These are phyloP conservation scores for Andrena cerasifolii DNA, from an alignment of 1,140 invertebrate species.

Conservation along the genomic window DNA sequence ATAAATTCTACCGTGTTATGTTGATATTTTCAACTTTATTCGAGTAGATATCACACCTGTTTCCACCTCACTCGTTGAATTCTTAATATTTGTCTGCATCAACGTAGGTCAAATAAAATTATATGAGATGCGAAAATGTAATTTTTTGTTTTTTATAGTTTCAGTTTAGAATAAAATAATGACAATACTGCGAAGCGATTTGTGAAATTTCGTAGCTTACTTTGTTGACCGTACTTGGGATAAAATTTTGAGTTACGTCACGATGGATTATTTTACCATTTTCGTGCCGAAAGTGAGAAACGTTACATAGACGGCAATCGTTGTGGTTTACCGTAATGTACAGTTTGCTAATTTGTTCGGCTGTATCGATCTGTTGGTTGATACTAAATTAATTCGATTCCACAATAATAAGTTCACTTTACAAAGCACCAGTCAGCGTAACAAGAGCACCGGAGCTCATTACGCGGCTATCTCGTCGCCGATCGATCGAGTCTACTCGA, in stretches of 20 bases:
- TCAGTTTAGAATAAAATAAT: no score
- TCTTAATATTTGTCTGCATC: no score
- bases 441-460: slow-evolving; percentile 72
- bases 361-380: background rate
- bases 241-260: background rate
- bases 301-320: no score
- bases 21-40: no score
- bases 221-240: background rate
- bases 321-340: background rate
- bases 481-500: slow-evolving; percentile 70
- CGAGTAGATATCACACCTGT: no score
- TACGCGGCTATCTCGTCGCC: slow-evolving; percentile 72
- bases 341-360: slow-evolving; percentile 3
- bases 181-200: no score
- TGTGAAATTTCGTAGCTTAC: no score
- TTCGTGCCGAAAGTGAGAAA: background rate
- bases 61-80: no score
- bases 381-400: slow-evolving; percentile 60
- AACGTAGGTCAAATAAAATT: no score
- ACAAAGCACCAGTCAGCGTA: slow-evolving; percentile 39
- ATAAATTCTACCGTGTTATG: no score
- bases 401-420: slow-evolving; percentile 60
- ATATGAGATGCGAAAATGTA: no score
- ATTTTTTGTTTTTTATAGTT: no score
- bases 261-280: background rate